phyloP scores from a whole-genome alignment of 2,888 invertebrate species.

The Apocheima hispidaria region DNA sequence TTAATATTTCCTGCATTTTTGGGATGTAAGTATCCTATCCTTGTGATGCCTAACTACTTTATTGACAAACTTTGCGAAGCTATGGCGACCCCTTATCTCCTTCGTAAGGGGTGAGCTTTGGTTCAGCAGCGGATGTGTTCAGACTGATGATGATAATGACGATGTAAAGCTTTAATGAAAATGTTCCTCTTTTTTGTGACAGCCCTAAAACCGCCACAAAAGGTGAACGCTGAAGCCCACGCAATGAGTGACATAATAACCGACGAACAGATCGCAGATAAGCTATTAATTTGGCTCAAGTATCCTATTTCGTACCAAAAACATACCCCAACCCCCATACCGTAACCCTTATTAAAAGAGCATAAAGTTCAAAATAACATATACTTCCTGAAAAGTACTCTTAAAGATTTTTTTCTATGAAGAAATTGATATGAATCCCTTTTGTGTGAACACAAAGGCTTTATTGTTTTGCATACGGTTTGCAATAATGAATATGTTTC shows the following conservation, averaged over 20 bases:
- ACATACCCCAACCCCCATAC: conserved; percentile 50
- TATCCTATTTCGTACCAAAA: conserved; percentile 72
- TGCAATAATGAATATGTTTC: conserved; percentile 62
- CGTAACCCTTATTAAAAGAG: conserved; percentile 24
- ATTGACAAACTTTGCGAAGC: too few relatives aligned
- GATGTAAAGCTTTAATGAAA: too few relatives aligned
- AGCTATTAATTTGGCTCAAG: conserved; percentile 83
- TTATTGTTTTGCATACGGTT: conserved; percentile 72
- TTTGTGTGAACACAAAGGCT: conserved; percentile 69
- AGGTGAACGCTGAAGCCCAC: conserved; percentile 66
- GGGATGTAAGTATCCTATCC: too few relatives aligned
- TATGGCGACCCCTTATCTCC: too few relatives aligned
- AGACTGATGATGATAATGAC: too few relatives aligned
- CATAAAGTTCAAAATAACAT: conserved; percentile 41
- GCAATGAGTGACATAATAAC: conserved; percentile 82
- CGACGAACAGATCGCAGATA: conserved; percentile 77
- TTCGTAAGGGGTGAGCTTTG: too few relatives aligned
- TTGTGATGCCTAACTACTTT: too few relatives aligned
- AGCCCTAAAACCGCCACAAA: conserved; percentile 64
- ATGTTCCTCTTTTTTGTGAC: conserved; percentile 31
- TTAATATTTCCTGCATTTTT: too few relatives aligned
- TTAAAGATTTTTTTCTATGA: conserved; percentile 53
- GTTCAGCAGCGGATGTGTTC: too few relatives aligned
- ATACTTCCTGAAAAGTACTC: conserved; percentile 1
- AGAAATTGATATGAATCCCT: conserved; percentile 74